Evolutionary conservation across 2,888 invertebrate genomes (phyloP), one percentile per base, ranked within the genome.

Genomic region (Drosophila phalerata): DNA sequence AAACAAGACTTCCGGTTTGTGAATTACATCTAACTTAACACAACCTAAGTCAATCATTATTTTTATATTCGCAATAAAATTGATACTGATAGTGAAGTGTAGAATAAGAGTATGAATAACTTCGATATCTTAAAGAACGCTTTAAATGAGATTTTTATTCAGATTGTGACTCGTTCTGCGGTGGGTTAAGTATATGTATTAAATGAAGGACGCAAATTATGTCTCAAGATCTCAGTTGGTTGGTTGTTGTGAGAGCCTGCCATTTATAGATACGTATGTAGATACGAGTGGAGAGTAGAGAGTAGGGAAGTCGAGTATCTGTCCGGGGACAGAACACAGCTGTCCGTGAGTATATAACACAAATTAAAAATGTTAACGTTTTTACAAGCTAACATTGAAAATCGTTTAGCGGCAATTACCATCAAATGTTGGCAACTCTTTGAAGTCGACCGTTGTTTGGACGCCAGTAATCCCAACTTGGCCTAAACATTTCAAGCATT

Each of bases 371-470:
- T 89, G 85, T 85, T 88, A 85, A 89, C 86, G 88, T 89, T 85
- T 75, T 80, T 72, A 86, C 88, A 85, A 85, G 89, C 81, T 90
- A 89, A 86, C 86, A 86, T 90, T 89, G 87, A 90, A 86, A 86
- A 90, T 86, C 86, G 90, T 90, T 86, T 89, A 90, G 90, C 89
- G 88, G 82, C 90, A 88, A 90, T 88, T 90, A 89, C 81, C 89
- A 90, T 84, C 89, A 90, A 90, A 88, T 90, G 90, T 89, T 88
- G 79, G 76, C 81, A 85, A 76, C 87, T 71, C 90, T 88, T 88
- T 90, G 88, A 89, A 55, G 64, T 88, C 37, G 15, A 67, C 87
- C 87, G 90, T 79, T 86, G 79, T 80, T 85, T 90, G 90, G 90
- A 90, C 87, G 88, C 86, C 85, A 85, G 89, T 90, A 90, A 86